A percentile compares a stretch with the other conserved stretches of the same genome.
Conservation (phyloP, 2,888 invertebrate species). For the Heteromyza rotundicornis region DNA sequence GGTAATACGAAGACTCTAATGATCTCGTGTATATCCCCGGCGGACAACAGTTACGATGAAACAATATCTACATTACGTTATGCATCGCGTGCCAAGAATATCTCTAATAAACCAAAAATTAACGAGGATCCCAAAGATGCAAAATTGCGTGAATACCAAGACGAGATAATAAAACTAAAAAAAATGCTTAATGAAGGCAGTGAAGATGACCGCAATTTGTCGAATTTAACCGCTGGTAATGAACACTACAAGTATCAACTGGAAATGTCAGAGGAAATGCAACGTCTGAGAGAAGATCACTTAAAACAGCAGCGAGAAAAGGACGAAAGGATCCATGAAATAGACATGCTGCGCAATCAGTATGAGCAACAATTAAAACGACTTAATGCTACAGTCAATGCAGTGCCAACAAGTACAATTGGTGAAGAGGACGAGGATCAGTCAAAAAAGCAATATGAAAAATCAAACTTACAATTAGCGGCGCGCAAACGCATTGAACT, state of each 20-base stretch:
- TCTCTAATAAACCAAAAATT: conserved; percentile 82
- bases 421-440: too few species aligned
- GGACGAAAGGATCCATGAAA: conserved; percentile 42
- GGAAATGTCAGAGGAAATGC: conserved; percentile 59
- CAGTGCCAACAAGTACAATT: too few species aligned
- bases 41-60: conserved; percentile 83
- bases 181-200: conserved; percentile 44
- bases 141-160: conserved; percentile 80
- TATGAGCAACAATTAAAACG: conserved; percentile 42
- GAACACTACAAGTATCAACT: conserved; percentile 58
- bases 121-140: conserved; percentile 94
- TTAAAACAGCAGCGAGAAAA: conserved; percentile 43
- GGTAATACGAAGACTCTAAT: conserved; percentile 90
- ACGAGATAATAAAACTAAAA: conserved; percentile 76
- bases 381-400: too few species aligned
- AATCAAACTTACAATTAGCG: conserved; percentile 42
- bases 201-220: background rate
- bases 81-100: conserved; percentile 85
- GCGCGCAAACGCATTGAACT: conserved; percentile 65
- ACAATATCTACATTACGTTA: conserved; percentile 82
- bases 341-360: conserved; percentile 40
- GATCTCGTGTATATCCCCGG: conserved; percentile 85
- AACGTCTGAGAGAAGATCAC: conserved; percentile 56
- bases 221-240: conserved; percentile 57
- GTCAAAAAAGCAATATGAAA: too few species aligned